Base-by-base conservation (phyloP, 2,888 invertebrate species). In the Orthosia incerta region DNA sequence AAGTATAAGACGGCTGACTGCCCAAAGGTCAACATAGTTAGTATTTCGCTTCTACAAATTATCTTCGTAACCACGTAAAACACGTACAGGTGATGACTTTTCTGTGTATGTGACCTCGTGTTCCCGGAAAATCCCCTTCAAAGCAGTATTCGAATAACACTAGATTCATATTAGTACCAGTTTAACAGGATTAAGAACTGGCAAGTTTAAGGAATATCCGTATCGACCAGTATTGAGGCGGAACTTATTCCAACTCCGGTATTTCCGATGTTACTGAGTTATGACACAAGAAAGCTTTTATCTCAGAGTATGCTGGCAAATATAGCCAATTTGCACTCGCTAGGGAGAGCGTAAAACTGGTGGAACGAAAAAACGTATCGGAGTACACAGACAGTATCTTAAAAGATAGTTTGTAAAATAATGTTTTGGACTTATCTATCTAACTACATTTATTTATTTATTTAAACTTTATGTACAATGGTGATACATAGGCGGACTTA, bases 251-350 rank as follows among this genome's bases (percentile, higher is more conserved):
- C 76, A 87, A 87, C 89, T 90, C 89, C 89, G 79, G 88, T 88
- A 90, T 83, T 88, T 86, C 87, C 86, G 83, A 85, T 86, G 86
- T 85, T 86, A 82, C 85, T 81, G 82, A 84, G 89, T 90, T 93
- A 91, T 91, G 90, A 93, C 93, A 93, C 89, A 91, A 88, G 89
- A 93, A 93, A 89, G 92, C 93, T 93, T 93, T 93, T 93, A 93
- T 91, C 92, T 90, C 88, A 68, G 83, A 84, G 88, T 83, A 86
- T 89, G 87, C 86, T 80, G 77, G 71, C 69, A 70, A 83, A 80
- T 79, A 76, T 75, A 72, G 63, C 51, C 75, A 57, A 76, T 70
- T 71, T 74, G 60, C 62, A 65, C 73, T 23, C 64, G 13, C 72
- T 57, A 57, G 20, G 39, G 15, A 60, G 66, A 66, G 7, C 39